Conservation (phyloP, 2,888 invertebrate genomes). For the Tridacna gigas region DNA sequence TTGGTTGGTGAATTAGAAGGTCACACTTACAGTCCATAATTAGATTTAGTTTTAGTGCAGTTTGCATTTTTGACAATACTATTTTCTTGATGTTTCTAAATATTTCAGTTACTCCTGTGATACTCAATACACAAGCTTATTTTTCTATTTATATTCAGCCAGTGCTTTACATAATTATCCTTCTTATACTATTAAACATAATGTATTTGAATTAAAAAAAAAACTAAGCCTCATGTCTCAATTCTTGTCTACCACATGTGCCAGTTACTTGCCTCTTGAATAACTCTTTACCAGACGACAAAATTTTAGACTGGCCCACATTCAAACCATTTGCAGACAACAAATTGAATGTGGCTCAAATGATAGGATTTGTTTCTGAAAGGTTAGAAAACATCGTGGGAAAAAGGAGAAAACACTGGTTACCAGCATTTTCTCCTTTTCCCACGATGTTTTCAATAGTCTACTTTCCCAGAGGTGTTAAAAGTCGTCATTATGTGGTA, state of each 20-base stretch:
- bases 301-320: neutral
- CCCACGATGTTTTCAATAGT: neutral
- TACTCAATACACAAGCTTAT: neutral
- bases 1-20: neutral
- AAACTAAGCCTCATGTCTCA: neutral
- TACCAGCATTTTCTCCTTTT: neutral
- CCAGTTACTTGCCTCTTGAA: too few relatives aligned
- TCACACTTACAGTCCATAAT: neutral
- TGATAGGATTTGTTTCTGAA: neutral
- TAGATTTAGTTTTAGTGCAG: too few relatives aligned
- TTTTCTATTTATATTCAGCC: conserved; percentile 87
- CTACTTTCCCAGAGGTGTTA: neutral
- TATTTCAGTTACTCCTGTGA: too few relatives aligned
- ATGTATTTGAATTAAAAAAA: too few relatives aligned
- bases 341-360: neutral
- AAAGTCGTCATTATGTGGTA: too few relatives aligned
- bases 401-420: neutral
- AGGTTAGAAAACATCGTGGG: neutral
- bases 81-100: too few relatives aligned
- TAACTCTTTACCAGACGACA: neutral
- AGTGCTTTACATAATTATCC: conserved; percentile 96
- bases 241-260: too few relatives aligned
- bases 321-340: neutral
- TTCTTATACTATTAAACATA: neutral
- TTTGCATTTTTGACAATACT: too few relatives aligned